Base-by-base conservation (phyloP, 1,140 invertebrate species). In the Matsumurasca onukii region DNA sequence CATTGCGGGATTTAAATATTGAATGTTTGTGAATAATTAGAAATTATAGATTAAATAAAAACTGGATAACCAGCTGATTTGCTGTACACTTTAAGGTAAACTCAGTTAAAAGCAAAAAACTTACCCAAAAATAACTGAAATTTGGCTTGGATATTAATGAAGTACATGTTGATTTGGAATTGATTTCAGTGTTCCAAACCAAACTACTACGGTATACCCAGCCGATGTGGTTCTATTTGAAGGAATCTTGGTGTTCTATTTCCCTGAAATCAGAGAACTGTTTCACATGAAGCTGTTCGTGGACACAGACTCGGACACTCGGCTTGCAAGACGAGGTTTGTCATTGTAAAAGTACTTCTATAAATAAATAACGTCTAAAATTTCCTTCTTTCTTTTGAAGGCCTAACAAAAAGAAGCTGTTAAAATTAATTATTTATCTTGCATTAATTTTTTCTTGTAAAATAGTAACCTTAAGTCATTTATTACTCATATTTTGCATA, bases 211-310 rank as follows among this genome's bases (percentile, higher is more conserved):
- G 0, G 92, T 99, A 64, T 96, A 98, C 80, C 95, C 95, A n/a
- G 94, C 96, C 0, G 97, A 99, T 82, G 97, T 99, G 51, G 94
- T 99, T 13, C 82, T 99, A 5, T 94, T 99, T 76, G 97, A 99
- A 82, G 98, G 98, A 31, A 99, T 99, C 78, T 83, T 99, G 51
- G 93, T 97, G 1, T 99, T 99, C 82, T 99, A 98, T 81, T 96
- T 96, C 79, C 91, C 93, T 12, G 91, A 97, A 78, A 91, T 99
- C 64, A 81, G 97, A 67, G 92, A 98, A 64, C 82, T 98, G 25
- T 99, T 99, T 81, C 94, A 99, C 78, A 98, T 99, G 95, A 99
- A 99, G 81, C 82, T 99, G 9, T 99, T 99, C 84, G 98, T 99
- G 25, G 98, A 99, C 76, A 98, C 97, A 0, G 97, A 99, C 83